These are phyloP conservation scores for Chionomys nivalis DNA, from an alignment of 2,113 vertebrate genomes.

Conservation along the genomic window DNA sequence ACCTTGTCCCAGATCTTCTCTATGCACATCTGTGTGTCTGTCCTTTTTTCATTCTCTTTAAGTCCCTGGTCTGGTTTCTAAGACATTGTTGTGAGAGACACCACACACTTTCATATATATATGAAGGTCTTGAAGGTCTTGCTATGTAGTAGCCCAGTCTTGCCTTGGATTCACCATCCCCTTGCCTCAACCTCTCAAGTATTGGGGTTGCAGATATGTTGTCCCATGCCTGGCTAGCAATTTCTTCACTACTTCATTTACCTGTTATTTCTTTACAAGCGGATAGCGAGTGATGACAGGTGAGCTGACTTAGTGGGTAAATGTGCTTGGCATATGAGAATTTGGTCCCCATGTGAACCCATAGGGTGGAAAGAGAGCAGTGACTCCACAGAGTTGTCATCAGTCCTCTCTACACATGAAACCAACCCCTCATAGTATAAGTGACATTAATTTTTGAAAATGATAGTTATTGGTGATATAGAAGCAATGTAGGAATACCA, in stretches of 20 bases:
- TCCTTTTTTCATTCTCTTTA: neutral
- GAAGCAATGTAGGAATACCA: neutral
- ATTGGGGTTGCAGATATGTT: neutral
- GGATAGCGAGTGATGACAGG: neutral
- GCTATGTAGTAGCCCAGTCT: neutral
- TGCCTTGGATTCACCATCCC: neutral
- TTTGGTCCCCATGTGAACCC: neutral
- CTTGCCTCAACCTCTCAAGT: neutral
- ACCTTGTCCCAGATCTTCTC: neutral
- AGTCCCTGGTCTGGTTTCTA: neutral
- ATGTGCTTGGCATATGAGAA: too few species aligned
- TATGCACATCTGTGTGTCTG: neutral
- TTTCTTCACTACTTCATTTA: conserved; percentile 6
- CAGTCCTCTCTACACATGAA: too few species aligned
- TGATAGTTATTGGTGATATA: neutral
- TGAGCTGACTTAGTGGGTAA: neutral
- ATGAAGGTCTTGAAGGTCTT: neutral
- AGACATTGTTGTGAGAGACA: neutral
- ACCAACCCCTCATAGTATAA: neutral
- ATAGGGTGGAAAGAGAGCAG: too few species aligned
- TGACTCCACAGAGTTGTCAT: neutral
- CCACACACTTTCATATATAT: too few species aligned
- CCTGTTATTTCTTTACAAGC: neutral
- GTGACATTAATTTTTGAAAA: neutral
- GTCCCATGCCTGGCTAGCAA: too few species aligned